Percentiles rank a stretch among this genome's conserved stretches.
phyloP scores from a whole-genome alignment of 2,113 vertebrate species.

The Pristiophorus japonicus region DNA sequence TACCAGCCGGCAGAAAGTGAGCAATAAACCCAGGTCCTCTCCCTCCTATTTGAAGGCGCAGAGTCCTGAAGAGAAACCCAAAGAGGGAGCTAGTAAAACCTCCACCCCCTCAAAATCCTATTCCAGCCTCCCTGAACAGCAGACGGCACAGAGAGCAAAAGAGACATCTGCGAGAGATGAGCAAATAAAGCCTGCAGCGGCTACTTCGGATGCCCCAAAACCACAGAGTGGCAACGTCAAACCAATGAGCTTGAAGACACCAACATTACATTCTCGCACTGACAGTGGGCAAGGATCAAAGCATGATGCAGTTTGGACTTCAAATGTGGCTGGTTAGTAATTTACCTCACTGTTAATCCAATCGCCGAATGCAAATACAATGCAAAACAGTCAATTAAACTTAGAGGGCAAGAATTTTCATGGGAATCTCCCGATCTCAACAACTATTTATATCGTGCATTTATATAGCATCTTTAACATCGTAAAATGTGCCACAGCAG shows the following conservation, averaged over 20 bases:
- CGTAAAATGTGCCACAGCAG: background rate
- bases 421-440: background rate
- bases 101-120: slow-evolving; percentile 34
- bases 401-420: background rate
- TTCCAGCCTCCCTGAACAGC: background rate
- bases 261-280: background rate
- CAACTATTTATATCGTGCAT: background rate
- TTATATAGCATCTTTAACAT: background rate
- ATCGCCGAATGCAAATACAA: background rate
- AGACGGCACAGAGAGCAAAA: background rate
- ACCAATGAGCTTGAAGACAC: background rate
- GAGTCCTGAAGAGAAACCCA: slow-evolving; percentile 44
- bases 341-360: background rate
- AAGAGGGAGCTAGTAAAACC: slow-evolving; percentile 42
- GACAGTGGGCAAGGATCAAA: background rate
- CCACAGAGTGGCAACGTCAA: background rate
- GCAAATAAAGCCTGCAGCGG: background rate
- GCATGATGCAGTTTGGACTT: background rate
- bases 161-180: background rate
- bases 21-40: slow-evolving; percentile 39
- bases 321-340: background rate
- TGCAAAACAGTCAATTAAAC: background rate
- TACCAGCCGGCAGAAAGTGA: slow-evolving; percentile 43
- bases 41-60: slow-evolving; percentile 46
- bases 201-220: too few relatives aligned